Conservation (phyloP, 2,113 vertebrate genomes). For the Phaethornis superciliosus region DNA sequence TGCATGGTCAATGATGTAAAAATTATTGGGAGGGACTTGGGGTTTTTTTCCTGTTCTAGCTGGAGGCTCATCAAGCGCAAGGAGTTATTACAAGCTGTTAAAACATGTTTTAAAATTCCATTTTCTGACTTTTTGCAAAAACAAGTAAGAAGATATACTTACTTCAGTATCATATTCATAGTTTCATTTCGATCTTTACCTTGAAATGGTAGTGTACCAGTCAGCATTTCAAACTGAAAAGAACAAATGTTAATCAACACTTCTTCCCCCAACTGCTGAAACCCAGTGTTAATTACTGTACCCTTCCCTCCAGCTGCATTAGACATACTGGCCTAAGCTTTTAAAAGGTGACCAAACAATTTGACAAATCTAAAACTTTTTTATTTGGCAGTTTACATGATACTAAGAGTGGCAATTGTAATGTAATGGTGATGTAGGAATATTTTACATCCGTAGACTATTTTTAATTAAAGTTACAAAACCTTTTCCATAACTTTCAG, state of each 20-base stretch:
- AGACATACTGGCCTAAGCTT: background rate
- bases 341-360: background rate
- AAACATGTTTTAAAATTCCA: background rate
- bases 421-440: background rate
- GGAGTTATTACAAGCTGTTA: background rate
- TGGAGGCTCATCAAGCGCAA: background rate
- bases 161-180: constrained; percentile 99
- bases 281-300: background rate
- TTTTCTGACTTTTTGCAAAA: background rate
- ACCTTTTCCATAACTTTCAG: background rate
- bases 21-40: background rate
- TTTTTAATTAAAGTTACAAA: background rate
- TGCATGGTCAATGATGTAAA: background rate
- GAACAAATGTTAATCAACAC: constrained; percentile 61
- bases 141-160: constrained; percentile 73
- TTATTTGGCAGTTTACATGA: background rate
- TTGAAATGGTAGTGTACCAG: constrained; percentile 96
- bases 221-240: constrained; percentile 95
- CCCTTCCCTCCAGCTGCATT: background rate
- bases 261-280: background rate
- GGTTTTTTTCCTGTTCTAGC: background rate
- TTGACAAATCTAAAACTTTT: background rate
- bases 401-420: background rate
- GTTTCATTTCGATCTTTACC: constrained; percentile 97
- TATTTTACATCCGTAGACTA: background rate